Evolutionary conservation across 2,113 vertebrate species (phyloP), one percentile per base, ranked within the genome.

Genomic region (Chionis minor): DNA sequence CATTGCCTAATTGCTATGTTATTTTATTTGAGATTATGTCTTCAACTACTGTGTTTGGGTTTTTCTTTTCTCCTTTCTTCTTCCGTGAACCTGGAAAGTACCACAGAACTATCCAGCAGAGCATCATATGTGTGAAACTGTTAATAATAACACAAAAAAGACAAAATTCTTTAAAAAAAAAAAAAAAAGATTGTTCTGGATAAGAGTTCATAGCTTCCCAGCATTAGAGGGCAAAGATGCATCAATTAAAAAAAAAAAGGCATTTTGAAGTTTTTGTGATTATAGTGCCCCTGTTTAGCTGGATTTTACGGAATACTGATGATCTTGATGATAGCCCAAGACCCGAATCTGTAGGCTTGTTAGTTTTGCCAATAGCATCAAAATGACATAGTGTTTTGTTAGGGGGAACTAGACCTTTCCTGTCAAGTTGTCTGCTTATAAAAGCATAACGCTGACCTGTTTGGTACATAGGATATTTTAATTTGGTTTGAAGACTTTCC

Each of bases 301-400:
- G 81, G 12, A 38, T 80, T 80, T 93, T 92, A 19, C 62, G 74
- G 81, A 77, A 19, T 49, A 0, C 45, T 90, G 87, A 69, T 95
- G 87, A 49, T 90, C 94, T 85, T 59, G 19, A 5, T 80, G 96
- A 90, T 73, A 92, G 87, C 90, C 85, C 73, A 20, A 91, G 74
- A 78, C 74, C 45, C 74, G 23, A 33, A 77, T 40, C 84, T 90
- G 71, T 16, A 14, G 45, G 40, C 45, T 71, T 73, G 38, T 93
- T 89, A 69, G 62, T 51, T 91, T 66, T 90, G 90, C 90, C 90
- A 92, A 19, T 8, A 58, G 45, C 26, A 51, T 58, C 71, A 56
- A 54, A 88, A 67, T 66, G 40, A 14, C 35, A 0, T 3, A 35
- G 52, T 56, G 72, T 91, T 96, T 93, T 66, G 40, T 89, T 73